Evolutionary conservation across 2,113 vertebrate genomes (phyloP).

Genomic region (Chrysemys picta): DNA sequence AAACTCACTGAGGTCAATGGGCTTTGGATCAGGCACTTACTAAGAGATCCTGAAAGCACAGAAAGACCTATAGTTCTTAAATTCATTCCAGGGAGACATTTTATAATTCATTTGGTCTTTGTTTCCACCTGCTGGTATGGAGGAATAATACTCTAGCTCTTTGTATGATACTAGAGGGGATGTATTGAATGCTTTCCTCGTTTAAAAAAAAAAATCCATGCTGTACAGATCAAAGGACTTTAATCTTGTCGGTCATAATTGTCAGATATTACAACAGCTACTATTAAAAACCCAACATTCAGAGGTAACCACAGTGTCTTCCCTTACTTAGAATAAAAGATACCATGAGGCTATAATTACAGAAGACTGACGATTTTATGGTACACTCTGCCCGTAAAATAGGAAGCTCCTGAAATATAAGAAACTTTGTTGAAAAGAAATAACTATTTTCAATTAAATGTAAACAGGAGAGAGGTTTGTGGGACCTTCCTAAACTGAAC

Average conservation of each 20-base stretch:
- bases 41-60: not conserved
- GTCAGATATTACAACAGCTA: not conserved
- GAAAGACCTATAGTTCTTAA: not conserved
- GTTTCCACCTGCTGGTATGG: constrained; percentile 72
- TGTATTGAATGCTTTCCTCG: rapidly evolving
- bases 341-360: not conserved
- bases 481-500: constrained; percentile 31
- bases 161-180: not conserved
- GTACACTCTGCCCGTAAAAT: not conserved
- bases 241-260: not conserved
- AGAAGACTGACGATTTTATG: not conserved
- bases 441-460: not conserved
- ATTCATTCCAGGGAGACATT: not conserved
- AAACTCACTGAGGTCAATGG: not conserved
- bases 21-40: not conserved
- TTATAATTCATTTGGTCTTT: constrained; percentile 66
- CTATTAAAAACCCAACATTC: not conserved
- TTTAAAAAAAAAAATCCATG: not conserved
- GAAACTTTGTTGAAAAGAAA: constrained; percentile 8
- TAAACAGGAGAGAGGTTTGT: not conserved
- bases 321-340: not conserved
- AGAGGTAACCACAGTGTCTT: not conserved
- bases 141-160: constrained; percentile 38
- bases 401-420: not conserved
- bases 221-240: not conserved